phyloP scores from a whole-genome alignment of 1,140 invertebrate species.

The Drosophila persimilis region DNA sequence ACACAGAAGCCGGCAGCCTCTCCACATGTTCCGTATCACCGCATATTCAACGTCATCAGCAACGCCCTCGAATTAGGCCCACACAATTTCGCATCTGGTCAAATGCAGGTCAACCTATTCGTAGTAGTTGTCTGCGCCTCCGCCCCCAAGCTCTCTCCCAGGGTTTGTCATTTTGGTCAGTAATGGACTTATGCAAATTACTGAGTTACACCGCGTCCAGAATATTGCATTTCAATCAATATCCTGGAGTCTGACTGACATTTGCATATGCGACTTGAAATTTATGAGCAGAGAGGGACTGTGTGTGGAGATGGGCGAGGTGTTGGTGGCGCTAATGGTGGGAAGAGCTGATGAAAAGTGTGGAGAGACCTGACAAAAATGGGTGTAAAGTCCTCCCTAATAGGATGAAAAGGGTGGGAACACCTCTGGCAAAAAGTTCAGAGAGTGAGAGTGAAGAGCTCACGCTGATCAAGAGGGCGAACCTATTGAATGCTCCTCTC shows the following conservation, averaged over 20 bases:
- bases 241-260: constrained; percentile 30
- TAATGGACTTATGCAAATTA: constrained; percentile 56
- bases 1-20: constrained; percentile 7
- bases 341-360: background rate
- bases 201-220: constrained; percentile 33
- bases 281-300: constrained; percentile 4
- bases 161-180: constrained; percentile 23
- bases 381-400: too few relatives aligned
- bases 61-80: constrained; percentile 32
- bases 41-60: constrained; percentile 33
- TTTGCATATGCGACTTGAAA: constrained; percentile 36
- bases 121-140: background rate
- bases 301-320: background rate
- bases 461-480: too few relatives aligned
- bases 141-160: background rate
- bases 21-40: too few relatives aligned
- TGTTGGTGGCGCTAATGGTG: constrained; percentile 4
- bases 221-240: constrained; percentile 70
- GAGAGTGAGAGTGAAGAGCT: too few relatives aligned
- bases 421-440: too few relatives aligned
- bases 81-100: constrained; percentile 25
- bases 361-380: background rate
- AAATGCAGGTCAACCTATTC: constrained; percentile 20
- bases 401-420: too few relatives aligned
- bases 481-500: too few relatives aligned